Conservation (phyloP, 2,113 vertebrate genomes). For the Monopterus albus region DNA sequence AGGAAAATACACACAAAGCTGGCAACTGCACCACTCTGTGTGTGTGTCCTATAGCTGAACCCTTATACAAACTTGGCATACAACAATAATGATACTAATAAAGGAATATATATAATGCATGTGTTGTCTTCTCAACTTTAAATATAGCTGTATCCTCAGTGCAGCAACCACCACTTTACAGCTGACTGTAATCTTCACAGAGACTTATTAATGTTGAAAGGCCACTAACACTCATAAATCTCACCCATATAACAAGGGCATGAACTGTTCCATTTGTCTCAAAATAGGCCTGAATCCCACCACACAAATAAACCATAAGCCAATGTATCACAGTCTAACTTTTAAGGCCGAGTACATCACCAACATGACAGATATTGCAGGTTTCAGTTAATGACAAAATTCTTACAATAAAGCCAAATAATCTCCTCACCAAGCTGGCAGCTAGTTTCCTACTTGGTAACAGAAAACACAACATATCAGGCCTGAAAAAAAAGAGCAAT, state of each 20-base stretch:
- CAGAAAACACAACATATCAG: neutral
- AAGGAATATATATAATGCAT: neutral
- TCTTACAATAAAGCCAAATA: neutral
- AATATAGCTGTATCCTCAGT: neutral
- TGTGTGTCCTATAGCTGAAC: neutral
- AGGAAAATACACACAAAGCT: no score
- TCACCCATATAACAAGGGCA: neutral
- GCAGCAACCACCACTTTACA: neutral
- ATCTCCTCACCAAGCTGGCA: neutral
- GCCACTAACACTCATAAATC: slow-evolving; percentile 1
- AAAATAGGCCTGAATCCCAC: slow-evolving; percentile 29
- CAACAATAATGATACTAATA: no score
- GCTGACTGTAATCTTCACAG: neutral
- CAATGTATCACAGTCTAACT: slow-evolving; percentile 10
- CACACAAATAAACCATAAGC: slow-evolving; percentile 1
- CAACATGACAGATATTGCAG: neutral
- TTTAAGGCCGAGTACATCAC: neutral
- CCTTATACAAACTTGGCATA: no score
- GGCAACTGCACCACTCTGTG: no score
- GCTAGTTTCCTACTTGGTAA: neutral
- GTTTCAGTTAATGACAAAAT: neutral
- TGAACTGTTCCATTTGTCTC: neutral
- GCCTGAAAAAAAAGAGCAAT: neutral
- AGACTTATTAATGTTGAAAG: slow-evolving; percentile 7
- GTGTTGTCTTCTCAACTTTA: neutral